Percentiles rank a stretch among this genome's conserved stretches.
Evolutionary conservation across 2,113 vertebrate species (phyloP).

Genomic region (Oenanthe melanoleuca): DNA sequence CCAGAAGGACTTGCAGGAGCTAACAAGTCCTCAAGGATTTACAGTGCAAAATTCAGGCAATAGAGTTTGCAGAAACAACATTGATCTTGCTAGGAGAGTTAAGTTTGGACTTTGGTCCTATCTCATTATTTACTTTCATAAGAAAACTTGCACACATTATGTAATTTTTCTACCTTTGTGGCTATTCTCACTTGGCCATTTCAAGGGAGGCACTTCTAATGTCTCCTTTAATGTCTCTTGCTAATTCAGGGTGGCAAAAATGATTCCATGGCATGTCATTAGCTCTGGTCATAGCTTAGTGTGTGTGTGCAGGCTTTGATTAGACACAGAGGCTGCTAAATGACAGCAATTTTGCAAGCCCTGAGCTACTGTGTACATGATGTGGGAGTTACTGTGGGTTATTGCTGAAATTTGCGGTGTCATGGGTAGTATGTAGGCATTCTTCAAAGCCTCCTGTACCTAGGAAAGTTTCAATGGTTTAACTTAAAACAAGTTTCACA

Average conservation of each 20-base stretch:
- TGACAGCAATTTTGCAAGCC: neutral
- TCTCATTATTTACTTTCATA: neutral
- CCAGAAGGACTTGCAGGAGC: neutral
- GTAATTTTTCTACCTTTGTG: neutral
- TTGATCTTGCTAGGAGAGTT: neutral
- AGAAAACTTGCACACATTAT: neutral
- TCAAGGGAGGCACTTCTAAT: neutral
- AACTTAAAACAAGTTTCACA: neutral
- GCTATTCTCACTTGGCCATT: neutral
- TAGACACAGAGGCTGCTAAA: neutral
- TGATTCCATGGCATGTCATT: neutral
- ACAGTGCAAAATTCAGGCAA: neutral
- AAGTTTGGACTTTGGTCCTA: neutral
- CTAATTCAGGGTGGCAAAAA: neutral
- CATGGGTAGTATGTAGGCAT: neutral
- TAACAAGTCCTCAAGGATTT: neutral
- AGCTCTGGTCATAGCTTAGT: neutral
- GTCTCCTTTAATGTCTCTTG: neutral
- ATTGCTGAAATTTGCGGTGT: neutral
- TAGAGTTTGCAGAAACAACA: neutral
- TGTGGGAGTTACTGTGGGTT: neutral
- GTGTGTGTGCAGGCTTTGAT: neutral
- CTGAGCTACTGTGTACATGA: neutral
- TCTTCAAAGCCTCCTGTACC: neutral
- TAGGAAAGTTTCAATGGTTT: conserved; percentile 32